Evolutionary conservation across 2,797 vertebrate species (phyloP).

Genomic region (Orestias chungarensis): DNA sequence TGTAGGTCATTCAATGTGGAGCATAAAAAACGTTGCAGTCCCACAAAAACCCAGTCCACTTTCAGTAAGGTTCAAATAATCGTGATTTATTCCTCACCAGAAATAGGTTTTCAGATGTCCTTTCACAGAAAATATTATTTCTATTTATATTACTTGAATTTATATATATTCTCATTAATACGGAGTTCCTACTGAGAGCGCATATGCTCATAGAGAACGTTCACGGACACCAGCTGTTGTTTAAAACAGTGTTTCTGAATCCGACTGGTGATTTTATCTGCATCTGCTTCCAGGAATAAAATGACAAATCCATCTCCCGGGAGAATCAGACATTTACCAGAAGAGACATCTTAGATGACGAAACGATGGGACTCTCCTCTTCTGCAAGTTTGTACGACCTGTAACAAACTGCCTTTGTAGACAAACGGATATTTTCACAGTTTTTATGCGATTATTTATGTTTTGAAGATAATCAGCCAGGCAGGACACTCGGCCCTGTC

Average conservation of each 20-base stretch:
- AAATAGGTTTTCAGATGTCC: too few species aligned
- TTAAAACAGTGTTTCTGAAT: neutral
- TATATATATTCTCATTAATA: too few species aligned
- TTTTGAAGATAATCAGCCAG: neutral
- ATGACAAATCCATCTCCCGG: neutral
- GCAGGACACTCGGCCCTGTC: conserved; percentile 2
- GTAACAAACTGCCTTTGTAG: neutral
- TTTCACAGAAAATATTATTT: too few species aligned
- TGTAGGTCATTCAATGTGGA: too few species aligned
- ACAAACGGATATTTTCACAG: neutral
- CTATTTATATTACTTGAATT: too few species aligned
- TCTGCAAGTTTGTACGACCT: too few species aligned
- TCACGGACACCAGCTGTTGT: neutral
- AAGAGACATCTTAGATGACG: neutral
- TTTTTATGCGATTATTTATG: too few species aligned
- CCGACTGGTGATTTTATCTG: neutral
- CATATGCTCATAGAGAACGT: neutral
- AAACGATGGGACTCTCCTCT: neutral
- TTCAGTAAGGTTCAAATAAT: too few species aligned
- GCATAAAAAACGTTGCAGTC: too few species aligned
- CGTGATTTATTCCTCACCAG: too few species aligned
- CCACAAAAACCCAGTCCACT: too few species aligned
- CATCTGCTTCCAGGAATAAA: neutral
- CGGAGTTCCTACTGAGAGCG: too few species aligned
- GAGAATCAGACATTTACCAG: conserved; percentile 2